Conservation (phyloP, 2,888 invertebrate species). For the Agrenia bidenticulata region DNA sequence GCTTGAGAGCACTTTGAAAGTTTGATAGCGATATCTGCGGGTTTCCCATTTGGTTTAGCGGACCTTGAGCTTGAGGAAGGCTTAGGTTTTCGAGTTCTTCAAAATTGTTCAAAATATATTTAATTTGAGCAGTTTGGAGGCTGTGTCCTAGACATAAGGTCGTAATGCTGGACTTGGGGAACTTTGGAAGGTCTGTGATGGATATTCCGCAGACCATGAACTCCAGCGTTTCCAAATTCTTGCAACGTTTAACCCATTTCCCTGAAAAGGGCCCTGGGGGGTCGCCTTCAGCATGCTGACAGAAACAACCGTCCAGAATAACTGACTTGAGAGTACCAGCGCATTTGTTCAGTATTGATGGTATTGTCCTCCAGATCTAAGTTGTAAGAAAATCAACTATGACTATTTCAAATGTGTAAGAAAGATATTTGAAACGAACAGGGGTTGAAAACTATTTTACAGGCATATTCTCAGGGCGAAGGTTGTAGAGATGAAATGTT, state of each 20-base stretch:
- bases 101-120: conserved; percentile 14
- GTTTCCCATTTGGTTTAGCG: background rate
- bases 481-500: conserved; percentile 20
- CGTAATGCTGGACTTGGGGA: conserved; percentile 16
- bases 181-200: conserved; percentile 6
- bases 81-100: conserved; percentile 19
- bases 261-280: conserved; percentile 20
- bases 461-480: conserved; percentile 18
- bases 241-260: conserved; percentile 22
- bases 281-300: background rate
- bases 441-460: too few species aligned
- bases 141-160: conserved; percentile 21
- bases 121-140: conserved; percentile 25
- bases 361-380: conserved; percentile 18
- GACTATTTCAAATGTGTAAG: too few species aligned
- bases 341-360: background rate
- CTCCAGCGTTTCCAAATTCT: conserved; percentile 15
- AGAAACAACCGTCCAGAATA: conserved; percentile 28
- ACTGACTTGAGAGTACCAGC: conserved; percentile 10
- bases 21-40: background rate
- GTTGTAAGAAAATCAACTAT: too few species aligned
- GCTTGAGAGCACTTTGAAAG: background rate
- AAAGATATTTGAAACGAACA: too few species aligned
- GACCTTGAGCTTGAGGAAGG: conserved; percentile 19
- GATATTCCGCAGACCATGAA: conserved; percentile 26